Conservation (phyloP, 2,888 invertebrate species). For the Barypeithes pellucidus region DNA sequence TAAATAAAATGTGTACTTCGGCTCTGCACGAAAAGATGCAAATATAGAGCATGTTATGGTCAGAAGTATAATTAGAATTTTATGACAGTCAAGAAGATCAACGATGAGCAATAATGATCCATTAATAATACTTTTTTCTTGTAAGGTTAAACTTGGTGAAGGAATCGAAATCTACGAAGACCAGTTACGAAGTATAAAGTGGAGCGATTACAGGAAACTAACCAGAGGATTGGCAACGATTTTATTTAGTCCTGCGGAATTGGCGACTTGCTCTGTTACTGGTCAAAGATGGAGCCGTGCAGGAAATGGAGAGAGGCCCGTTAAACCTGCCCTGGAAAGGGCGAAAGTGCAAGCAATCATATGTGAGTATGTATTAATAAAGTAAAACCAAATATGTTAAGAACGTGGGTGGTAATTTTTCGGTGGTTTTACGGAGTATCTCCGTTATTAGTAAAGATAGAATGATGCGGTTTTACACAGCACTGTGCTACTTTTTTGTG, state of each 20-base stretch:
- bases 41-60: too few species aligned
- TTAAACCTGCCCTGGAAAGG: conserved; percentile 82
- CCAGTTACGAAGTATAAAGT: conserved; percentile 80
- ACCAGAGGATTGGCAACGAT: conserved; percentile 83
- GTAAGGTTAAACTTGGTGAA: conserved; percentile 80
- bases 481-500: too few species aligned
- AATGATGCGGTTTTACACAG: too few species aligned
- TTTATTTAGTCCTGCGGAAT: conserved; percentile 81
- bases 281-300: conserved; percentile 85
- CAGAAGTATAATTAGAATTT: too few species aligned
- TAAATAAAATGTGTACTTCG: too few species aligned
- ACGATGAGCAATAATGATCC: too few species aligned
- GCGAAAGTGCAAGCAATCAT: conserved; percentile 84
- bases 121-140: background rate
- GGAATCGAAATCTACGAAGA: conserved; percentile 83
- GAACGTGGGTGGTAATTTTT: too few species aligned
- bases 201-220: conserved; percentile 83
- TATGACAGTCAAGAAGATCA: too few species aligned
- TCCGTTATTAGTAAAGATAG: too few species aligned
- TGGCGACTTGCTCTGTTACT: conserved; percentile 83
- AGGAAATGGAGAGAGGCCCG: conserved; percentile 82
- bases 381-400: too few species aligned
- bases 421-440: too few species aligned
- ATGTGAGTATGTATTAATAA: conserved; percentile 69
- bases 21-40: too few species aligned